Base-by-base conservation (phyloP, 2,113 vertebrate genomes). In the Upupa epops region DNA sequence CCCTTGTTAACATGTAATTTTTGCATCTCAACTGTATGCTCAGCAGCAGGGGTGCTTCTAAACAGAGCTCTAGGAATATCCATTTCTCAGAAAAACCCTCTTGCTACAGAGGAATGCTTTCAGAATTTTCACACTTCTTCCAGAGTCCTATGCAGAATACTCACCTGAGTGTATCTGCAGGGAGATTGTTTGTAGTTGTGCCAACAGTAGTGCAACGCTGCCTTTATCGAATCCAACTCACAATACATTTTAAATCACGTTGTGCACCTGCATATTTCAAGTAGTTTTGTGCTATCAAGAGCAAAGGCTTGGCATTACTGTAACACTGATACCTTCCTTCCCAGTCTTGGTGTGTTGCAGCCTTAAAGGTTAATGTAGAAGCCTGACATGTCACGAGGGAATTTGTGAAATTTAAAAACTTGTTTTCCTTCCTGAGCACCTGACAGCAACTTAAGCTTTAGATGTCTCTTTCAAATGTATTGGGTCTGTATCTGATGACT, bases 321-420 rank as follows among this genome's bases (percentile, higher is more conserved):
- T 65, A 51, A 28, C 28, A 26, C 48, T 70, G 68, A 45, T 73
- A 22, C 61, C 29, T 90, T n/a, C 45, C 81, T 89, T 86, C 55
- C 9, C 12, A 69, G 48, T 72, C 49, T 8, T 24, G 17, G 7
- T 90, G 25, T 15, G 0, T 56, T 64, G 3, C 32, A 72, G 8
- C 63, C 84, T 82, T 69, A 55, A 90, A 86, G 61, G 69, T 84
- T 84, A 45, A 69, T 89, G 15, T 68, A 54, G 84, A 92, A 92
- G 15, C 34, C 54, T 86, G 42, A 58, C 58, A 66, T 60, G 24
- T 71, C 26, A 16, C 28, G 60, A 66, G 82, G 63, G 32, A 75
- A 84, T 86, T 72, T 60, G 26, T 69, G 60, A 65, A 72, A 90
- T 58, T 92, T 71, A 56, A 60, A 73, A 92, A 81, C n/a, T 93